These are phyloP conservation scores for Trachymyrmex cornetzi DNA, from an alignment of 1,140 invertebrate genomes.

Conservation along the genomic window DNA sequence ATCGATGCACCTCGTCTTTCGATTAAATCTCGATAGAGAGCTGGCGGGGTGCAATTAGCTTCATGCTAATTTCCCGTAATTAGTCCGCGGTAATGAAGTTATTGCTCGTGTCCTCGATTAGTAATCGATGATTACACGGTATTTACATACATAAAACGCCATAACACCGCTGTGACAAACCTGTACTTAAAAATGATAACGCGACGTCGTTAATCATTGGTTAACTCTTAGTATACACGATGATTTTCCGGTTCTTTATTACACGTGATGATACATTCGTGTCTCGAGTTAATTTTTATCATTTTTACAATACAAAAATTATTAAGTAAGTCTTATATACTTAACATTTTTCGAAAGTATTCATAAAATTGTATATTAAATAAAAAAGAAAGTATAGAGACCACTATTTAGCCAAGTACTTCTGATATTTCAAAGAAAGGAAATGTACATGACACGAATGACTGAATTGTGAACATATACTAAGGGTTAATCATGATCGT, in stretches of 20 bases:
- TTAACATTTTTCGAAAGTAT: too few relatives aligned
- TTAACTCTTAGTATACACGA: slow-evolving; percentile 71
- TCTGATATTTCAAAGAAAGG: too few relatives aligned
- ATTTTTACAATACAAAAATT: too few relatives aligned
- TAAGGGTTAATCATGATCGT: too few relatives aligned
- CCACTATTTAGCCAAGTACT: too few relatives aligned
- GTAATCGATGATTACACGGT: slow-evolving; percentile 73
- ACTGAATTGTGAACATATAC: too few relatives aligned
- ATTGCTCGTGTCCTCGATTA: slow-evolving; percentile 82
- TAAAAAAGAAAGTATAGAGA: too few relatives aligned
- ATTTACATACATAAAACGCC: slow-evolving; percentile 81
- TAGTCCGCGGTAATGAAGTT: slow-evolving; percentile 83
- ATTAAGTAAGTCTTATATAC: too few relatives aligned
- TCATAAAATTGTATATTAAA: too few relatives aligned
- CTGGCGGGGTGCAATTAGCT: slow-evolving; percentile 78
- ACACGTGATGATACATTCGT: too few relatives aligned
- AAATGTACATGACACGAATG: too few relatives aligned
- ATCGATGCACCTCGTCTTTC: slow-evolving; percentile 6
- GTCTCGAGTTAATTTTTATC: too few relatives aligned
- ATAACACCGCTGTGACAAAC: slow-evolving; percentile 65
- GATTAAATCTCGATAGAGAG: slow-evolving; percentile 81
- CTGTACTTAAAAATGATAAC: slow-evolving; percentile 65
- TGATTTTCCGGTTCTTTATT: slow-evolving; percentile 21
- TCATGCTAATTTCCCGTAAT: slow-evolving; percentile 82
- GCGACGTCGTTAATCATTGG: slow-evolving; percentile 78